These are phyloP conservation scores for Altica lythri DNA, from an alignment of 2,888 invertebrate genomes.

Conservation along the genomic window DNA sequence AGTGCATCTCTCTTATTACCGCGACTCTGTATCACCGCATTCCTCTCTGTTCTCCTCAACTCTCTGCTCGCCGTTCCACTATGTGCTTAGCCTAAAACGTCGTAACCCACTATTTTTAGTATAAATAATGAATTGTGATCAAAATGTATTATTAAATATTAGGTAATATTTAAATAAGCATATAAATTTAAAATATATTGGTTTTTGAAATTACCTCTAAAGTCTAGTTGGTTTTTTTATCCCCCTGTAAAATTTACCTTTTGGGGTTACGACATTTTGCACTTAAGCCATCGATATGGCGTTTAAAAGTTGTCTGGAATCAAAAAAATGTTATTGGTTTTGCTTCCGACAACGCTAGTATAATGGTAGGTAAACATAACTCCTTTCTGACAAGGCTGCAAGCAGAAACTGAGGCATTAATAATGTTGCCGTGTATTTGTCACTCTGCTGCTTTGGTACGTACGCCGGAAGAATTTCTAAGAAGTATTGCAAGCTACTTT, in stretches of 20 bases:
- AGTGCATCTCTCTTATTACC: too few relatives aligned
- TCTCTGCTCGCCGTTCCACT: too few relatives aligned
- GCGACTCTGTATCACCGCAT: too few relatives aligned
- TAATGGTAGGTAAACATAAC: constrained; percentile 19
- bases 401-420: constrained; percentile 16
- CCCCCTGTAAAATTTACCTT: background rate
- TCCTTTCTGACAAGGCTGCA: constrained; percentile 24
- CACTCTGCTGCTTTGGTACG: constrained; percentile 22
- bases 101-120: too few relatives aligned
- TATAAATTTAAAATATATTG: background rate
- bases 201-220: background rate
- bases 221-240: background rate
- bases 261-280: too few relatives aligned
- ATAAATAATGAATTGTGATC: too few relatives aligned
- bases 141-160: background rate
- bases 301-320: constrained; percentile 13
- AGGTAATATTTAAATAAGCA: background rate
- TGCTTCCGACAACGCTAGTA: constrained; percentile 22
- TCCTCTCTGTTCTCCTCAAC: too few relatives aligned
- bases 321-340: constrained; percentile 23
- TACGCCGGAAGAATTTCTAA: constrained; percentile 29
- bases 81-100: too few relatives aligned
- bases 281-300: too few relatives aligned
- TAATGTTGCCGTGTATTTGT: constrained; percentile 23
- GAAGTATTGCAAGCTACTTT: constrained; percentile 24